Conservation (phyloP, 1,140 invertebrate genomes). For the Heterodera schachtii region DNA sequence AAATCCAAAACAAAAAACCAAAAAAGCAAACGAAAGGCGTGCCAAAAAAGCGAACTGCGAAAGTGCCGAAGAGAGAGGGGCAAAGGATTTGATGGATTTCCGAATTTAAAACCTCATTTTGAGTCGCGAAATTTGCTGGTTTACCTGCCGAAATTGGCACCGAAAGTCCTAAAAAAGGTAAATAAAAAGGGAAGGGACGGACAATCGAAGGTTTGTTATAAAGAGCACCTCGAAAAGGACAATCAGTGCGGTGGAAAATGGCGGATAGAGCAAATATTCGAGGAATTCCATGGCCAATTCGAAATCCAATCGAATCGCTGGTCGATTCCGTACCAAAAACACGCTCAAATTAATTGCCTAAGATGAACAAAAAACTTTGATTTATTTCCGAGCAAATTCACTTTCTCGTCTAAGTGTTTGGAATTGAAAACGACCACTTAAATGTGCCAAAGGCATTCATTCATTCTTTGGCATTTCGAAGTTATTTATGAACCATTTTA, state of each 20-base stretch:
- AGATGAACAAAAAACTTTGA: slow-evolving; percentile 12
- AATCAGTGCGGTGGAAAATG: slow-evolving; percentile 57
- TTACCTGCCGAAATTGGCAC: not conserved
- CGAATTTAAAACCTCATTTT: slow-evolving; percentile 3
- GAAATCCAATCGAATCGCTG: slow-evolving; percentile 13
- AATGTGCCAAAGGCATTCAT: too few species aligned
- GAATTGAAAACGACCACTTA: too few species aligned
- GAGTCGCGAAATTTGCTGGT: slow-evolving; percentile 22
- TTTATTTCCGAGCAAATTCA: slow-evolving; percentile 5
- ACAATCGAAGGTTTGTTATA: not conserved
- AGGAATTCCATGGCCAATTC: slow-evolving; percentile 35
- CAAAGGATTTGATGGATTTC: slow-evolving; percentile 9
- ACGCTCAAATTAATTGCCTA: slow-evolving; percentile 53
- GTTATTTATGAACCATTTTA: not conserved
- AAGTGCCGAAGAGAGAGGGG: not conserved
- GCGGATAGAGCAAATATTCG: slow-evolving; percentile 60
- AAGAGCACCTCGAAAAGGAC: slow-evolving; percentile 60
- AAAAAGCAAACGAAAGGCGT: slow-evolving; percentile 71
- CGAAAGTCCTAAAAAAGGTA: not conserved
- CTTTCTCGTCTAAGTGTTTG: too few species aligned
- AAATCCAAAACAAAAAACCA: slow-evolving; percentile 77
- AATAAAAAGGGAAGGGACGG: not conserved
- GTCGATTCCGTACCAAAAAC: slow-evolving; percentile 24
- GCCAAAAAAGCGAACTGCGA: slow-evolving; percentile 26
- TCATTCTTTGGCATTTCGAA: not conserved